A percentile compares a stretch with the other conserved stretches of the same genome.
Conservation (phyloP, 2,888 invertebrate species). For the Trachelus stipa region DNA sequence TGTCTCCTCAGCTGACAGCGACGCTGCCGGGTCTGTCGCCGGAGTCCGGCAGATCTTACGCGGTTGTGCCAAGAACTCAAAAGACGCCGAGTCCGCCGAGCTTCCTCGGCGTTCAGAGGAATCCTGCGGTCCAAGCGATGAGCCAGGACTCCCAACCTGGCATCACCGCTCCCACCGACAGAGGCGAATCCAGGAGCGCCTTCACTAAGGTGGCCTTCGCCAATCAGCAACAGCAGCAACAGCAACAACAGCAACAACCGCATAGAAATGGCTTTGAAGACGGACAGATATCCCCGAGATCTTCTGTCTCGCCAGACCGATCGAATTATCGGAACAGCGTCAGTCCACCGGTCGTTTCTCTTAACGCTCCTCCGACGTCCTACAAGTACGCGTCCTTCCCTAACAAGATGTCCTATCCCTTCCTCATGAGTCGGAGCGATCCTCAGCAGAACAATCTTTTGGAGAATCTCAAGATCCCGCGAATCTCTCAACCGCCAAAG, state of each 20-base stretch:
- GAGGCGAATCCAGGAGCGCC: constrained; percentile 74
- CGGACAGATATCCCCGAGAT: constrained; percentile 72
- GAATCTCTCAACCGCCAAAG: constrained; percentile 52
- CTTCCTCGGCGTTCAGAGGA: constrained; percentile 19
- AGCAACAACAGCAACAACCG: constrained; percentile 46
- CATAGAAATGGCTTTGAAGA: constrained; percentile 58
- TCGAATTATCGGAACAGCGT: constrained; percentile 82
- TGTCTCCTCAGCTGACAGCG: constrained; percentile 66
- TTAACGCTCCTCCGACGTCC: constrained; percentile 68
- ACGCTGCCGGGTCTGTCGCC: constrained; percentile 70
- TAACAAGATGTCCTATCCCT: constrained; percentile 58
- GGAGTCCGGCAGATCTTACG: constrained; percentile 51
- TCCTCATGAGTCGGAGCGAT: constrained; percentile 48
- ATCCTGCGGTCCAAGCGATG: constrained; percentile 24
- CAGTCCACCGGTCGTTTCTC: constrained; percentile 75
- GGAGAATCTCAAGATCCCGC: constrained; percentile 60
- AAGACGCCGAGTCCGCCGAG: constrained; percentile 57
- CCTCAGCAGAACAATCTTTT: constrained; percentile 37
- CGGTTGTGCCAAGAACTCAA: constrained; percentile 33
- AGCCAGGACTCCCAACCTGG: constrained; percentile 30
- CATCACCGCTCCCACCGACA: constrained; percentile 30
- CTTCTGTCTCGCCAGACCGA: constrained; percentile 82
- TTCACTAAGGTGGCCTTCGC: constrained; percentile 81
- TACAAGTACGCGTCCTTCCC: constrained; percentile 57
- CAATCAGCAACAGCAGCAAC: constrained; percentile 48